Evolutionary conservation across 2,797 vertebrate species (phyloP).

Genomic region (Sebastiscus tertius): DNA sequence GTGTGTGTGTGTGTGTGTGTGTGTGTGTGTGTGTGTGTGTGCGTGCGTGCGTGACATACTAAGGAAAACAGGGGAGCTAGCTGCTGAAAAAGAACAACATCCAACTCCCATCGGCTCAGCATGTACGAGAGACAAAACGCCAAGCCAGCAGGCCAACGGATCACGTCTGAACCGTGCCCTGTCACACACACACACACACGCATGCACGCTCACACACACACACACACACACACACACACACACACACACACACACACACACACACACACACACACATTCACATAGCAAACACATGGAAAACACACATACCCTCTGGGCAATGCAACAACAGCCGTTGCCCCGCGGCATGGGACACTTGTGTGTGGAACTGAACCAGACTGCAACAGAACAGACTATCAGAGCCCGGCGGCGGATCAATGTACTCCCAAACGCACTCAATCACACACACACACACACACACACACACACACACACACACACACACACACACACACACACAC

Average conservation of each 20-base stretch:
- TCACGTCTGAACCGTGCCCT: constrained; percentile 51
- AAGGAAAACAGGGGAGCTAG: not conserved
- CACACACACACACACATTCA: constrained; percentile 9
- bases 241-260: constrained; percentile 19
- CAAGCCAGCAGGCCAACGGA: constrained; percentile 51
- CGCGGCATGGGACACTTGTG: constrained; percentile 38
- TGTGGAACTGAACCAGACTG: constrained; percentile 57
- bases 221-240: constrained; percentile 24
- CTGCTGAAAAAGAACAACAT: constrained; percentile 39
- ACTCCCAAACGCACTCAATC: constrained; percentile 39
- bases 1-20: not conserved
- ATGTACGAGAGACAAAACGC: constrained; percentile 42
- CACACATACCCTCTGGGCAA: constrained; percentile 54
- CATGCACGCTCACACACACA: constrained; percentile 18
- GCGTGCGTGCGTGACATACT: not conserved
- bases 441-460: constrained; percentile 18
- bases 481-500: constrained; percentile 13
- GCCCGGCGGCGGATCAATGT: constrained; percentile 46
- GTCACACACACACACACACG: constrained; percentile 23
- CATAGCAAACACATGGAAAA: constrained; percentile 13
- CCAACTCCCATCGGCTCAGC: constrained; percentile 43
- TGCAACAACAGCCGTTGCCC: constrained; percentile 61
- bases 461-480: no score
- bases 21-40: not conserved
- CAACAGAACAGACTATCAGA: constrained; percentile 59